Base-by-base conservation (phyloP, 2,888 invertebrate species). In the Cosmopolites sordidus region DNA sequence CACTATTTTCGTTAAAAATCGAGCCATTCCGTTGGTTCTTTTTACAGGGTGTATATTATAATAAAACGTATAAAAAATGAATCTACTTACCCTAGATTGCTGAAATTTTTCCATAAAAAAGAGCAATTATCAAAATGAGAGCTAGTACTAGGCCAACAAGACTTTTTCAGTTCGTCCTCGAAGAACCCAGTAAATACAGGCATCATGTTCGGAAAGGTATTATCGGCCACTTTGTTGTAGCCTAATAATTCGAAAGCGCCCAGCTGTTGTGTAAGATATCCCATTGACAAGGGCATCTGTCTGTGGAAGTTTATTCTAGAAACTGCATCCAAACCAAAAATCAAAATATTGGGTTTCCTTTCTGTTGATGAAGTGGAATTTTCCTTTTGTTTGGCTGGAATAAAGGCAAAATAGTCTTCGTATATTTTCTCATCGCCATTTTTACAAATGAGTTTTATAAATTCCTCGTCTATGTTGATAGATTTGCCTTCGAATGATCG, bases 221-320 rank as follows among this genome's bases (percentile, higher is more conserved):
- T 96, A 72, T 95, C 95, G 2, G 85, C 96, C 6, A 96, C 88
- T 79, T 95, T 96, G 69, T 90, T 93, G 72, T 92, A 94, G 3
- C 95, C 96, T 60, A 86, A 73, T 69, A 96, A 78, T 69, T 92
- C 92, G n/a, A n/a, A n/a, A 33, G 86, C 85, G 9, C 79, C 79
- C 55, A 88, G 75, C 42, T 69, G 57, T 52, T 79, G 75, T 3
- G 22, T 46, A 45, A 92, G 75, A 61, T 78, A 81, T 1, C 76
- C 69, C 14, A 81, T 73, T 0, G 90, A 89, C 64, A 78, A 79
- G 0, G 87, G 87, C 87, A 94, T 87, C 63, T 89, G 89, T 40
- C 94, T 81, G 58, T 88, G 82, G 62, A 93, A 86, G 73, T 92
- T 92, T 58, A 91, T 75, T 61, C 92, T 80, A 0, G 94, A 94